Conservation (phyloP, 2,113 vertebrate genomes). For the Elephantulus edwardii region DNA sequence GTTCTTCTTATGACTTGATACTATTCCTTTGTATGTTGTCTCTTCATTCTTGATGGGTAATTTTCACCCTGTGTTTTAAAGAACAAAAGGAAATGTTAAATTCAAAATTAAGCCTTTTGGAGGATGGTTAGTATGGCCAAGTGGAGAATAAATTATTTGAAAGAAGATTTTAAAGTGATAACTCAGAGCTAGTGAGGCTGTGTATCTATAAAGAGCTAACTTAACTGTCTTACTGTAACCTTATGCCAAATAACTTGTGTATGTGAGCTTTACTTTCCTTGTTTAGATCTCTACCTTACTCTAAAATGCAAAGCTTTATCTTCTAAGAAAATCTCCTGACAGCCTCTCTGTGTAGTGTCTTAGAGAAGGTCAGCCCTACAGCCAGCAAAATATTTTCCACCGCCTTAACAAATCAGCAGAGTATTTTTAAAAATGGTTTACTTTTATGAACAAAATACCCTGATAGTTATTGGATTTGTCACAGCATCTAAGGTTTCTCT, state of each 20-base stretch:
- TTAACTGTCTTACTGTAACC: not conserved
- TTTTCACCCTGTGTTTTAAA: not conserved
- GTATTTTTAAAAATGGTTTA: constrained; percentile 79
- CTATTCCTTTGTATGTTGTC: not conserved
- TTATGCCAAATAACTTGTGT: not conserved
- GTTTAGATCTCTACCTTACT: not conserved
- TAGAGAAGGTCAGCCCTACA: constrained; percentile 59
- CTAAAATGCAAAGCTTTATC: not conserved
- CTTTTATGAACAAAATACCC: constrained; percentile 79
- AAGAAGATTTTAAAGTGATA: not conserved
- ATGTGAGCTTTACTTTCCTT: not conserved
- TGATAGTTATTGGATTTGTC: constrained; percentile 84
- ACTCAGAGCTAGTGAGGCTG: not conserved
- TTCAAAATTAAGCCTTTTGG: not conserved
- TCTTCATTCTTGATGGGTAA: not conserved
- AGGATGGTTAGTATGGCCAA: not conserved
- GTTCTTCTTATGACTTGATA: not conserved
- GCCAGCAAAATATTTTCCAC: constrained; percentile 56
- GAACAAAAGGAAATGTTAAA: not conserved
- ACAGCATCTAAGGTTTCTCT: constrained; percentile 83
- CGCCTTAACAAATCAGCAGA: constrained; percentile 80
- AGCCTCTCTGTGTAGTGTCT: not conserved
- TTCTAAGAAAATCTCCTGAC: not conserved
- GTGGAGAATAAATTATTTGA: not conserved
- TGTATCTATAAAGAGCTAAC: fast-evolving